These are phyloP conservation scores for Dascillus cervinus DNA, from an alignment of 2,888 invertebrate genomes.

Conservation along the genomic window DNA sequence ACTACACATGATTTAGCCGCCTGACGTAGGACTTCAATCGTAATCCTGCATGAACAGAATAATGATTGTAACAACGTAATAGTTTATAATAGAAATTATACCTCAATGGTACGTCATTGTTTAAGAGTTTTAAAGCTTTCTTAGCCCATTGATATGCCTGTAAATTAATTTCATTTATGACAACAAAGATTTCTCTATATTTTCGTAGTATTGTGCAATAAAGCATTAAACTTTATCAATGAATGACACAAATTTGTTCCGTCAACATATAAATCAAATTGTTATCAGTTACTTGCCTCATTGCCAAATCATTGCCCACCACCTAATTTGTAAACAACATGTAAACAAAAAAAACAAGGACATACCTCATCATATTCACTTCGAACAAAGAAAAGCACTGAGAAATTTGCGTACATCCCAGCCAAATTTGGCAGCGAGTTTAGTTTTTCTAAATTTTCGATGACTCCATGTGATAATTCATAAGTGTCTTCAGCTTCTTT, in stretches of 20 bases:
- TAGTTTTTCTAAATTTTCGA: constrained; percentile 45
- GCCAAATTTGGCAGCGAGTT: constrained; percentile 50
- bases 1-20: constrained; percentile 86
- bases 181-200: no score
- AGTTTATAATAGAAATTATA: constrained; percentile 23
- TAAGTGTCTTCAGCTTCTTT: constrained; percentile 67
- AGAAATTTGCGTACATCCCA: constrained; percentile 75
- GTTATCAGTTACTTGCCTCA: no score
- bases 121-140: constrained; percentile 63
- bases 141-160: constrained; percentile 68
- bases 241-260: no score
- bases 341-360: constrained; percentile 2
- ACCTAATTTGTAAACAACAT: no score
- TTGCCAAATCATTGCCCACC: no score
- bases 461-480: constrained; percentile 48
- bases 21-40: constrained; percentile 76
- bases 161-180: no score
- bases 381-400: constrained; percentile 72
- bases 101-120: constrained; percentile 55
- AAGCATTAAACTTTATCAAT: no score
- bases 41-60: constrained; percentile 46
- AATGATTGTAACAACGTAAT: constrained; percentile 3
- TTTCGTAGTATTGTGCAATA: no score
- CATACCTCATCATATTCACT: constrained; percentile 78
- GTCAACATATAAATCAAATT: no score